Conservation (phyloP, 2,888 invertebrate species). For the Anoncus sp. region DNA sequence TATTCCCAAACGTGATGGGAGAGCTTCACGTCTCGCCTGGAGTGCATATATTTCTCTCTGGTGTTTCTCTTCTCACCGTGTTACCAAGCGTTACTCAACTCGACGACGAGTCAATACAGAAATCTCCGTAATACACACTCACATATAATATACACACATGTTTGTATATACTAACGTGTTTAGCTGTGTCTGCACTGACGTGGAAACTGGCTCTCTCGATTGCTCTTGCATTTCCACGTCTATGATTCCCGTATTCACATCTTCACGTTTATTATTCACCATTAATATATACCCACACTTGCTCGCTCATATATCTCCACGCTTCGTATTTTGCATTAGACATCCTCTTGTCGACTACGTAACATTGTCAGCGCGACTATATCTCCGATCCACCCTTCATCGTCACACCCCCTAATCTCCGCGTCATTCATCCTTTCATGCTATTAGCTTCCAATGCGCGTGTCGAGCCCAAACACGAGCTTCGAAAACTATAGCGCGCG, state of each 20-base stretch:
- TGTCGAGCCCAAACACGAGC: slow-evolving; percentile 12
- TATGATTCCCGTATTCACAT: slow-evolving; percentile 1
- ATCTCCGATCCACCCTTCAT: slow-evolving; percentile 11
- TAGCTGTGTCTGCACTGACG: slow-evolving; percentile 16
- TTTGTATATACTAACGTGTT: background rate
- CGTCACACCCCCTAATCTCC: slow-evolving; percentile 25
- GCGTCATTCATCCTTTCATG: slow-evolving; percentile 11
- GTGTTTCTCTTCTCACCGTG: slow-evolving; percentile 22
- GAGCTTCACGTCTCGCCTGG: slow-evolving; percentile 37
- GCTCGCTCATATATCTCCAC: slow-evolving; percentile 20
- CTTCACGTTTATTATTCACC: slow-evolving; percentile 49
- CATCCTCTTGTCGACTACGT: slow-evolving; percentile 24
- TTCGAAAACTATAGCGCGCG: background rate
- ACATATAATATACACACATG: background rate
- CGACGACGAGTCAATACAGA: slow-evolving; percentile 52
- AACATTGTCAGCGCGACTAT: slow-evolving; percentile 27
- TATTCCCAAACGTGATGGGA: slow-evolving; percentile 44
- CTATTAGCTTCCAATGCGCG: background rate
- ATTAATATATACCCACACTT: slow-evolving; percentile 42
- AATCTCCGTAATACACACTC: slow-evolving; percentile 41
- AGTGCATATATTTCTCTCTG: slow-evolving; percentile 51
- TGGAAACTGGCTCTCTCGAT: slow-evolving; percentile 37
- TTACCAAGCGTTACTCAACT: slow-evolving; percentile 34
- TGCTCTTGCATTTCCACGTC: background rate
- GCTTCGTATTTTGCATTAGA: slow-evolving; percentile 35